Conservation (phyloP, 2,888 invertebrate genomes). For the Erynnis tages region DNA sequence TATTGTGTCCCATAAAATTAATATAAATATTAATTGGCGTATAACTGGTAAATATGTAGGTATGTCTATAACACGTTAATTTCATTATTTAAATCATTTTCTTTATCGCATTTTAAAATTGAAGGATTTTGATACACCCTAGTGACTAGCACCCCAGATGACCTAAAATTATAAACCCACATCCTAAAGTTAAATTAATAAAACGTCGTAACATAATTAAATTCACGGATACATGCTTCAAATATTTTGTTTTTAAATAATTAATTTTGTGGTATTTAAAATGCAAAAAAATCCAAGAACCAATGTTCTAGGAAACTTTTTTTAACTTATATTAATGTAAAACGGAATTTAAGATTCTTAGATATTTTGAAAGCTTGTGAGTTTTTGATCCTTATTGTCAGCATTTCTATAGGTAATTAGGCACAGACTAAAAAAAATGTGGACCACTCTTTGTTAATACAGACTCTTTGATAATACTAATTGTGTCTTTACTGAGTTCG, state of each 20-base stretch:
- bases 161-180: background rate
- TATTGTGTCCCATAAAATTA: background rate
- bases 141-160: background rate
- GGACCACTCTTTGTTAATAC: too few relatives aligned
- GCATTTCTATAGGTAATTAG: too few relatives aligned
- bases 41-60: background rate
- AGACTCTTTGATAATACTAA: too few relatives aligned
- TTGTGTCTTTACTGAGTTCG: too few relatives aligned
- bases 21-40: background rate
- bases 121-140: too few relatives aligned
- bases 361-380: background rate
- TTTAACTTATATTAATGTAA: slow-evolving; percentile 24
- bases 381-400: too few relatives aligned
- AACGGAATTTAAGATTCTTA: background rate
- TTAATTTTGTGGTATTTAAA: slow-evolving; percentile 58
- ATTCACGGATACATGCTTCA: slow-evolving; percentile 46
- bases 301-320: slow-evolving; percentile 29
- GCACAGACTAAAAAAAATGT: too few relatives aligned
- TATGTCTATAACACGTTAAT: too few relatives aligned
- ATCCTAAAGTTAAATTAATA: slow-evolving; percentile 43
- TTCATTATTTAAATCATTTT: too few relatives aligned
- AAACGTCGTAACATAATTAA: slow-evolving; percentile 55
- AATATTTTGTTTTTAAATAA: slow-evolving; percentile 43
- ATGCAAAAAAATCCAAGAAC: slow-evolving; percentile 48
- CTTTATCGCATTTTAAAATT: too few relatives aligned